Evolutionary conservation across 2,888 invertebrate genomes (phyloP).

Genomic region (Anodontia alba): DNA sequence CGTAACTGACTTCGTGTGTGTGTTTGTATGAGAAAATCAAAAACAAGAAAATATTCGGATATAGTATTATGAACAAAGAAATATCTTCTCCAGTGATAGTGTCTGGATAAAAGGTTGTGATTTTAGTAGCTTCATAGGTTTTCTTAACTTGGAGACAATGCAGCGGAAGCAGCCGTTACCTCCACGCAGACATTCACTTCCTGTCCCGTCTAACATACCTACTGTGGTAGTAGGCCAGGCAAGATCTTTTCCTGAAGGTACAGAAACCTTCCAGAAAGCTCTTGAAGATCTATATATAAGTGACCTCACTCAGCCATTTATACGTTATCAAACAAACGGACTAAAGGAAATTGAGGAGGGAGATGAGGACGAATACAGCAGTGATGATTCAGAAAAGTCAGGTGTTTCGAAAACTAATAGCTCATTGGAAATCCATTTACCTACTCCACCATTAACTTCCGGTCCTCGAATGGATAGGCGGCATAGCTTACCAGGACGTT

Average conservation of each 20-base stretch:
- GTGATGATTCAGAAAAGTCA: conserved; percentile 29
- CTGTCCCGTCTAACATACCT: conserved; percentile 27
- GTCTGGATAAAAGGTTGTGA: too few relatives aligned
- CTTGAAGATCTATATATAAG: conserved; percentile 47
- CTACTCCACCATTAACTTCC: neutral
- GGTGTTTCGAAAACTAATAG: neutral
- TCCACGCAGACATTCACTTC: conserved; percentile 51
- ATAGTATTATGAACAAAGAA: too few relatives aligned
- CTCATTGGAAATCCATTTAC: neutral
- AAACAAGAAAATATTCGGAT: too few relatives aligned
- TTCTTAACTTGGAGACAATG: neutral
- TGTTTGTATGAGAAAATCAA: too few relatives aligned
- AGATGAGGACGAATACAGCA: conserved; percentile 31
- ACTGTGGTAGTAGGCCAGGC: conserved; percentile 34
- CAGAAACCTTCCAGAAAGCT: conserved; percentile 53
- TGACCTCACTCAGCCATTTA: conserved; percentile 17
- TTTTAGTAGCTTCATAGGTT: neutral
- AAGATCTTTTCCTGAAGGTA: conserved; percentile 50
- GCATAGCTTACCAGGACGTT: neutral
- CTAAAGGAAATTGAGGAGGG: conserved; percentile 51
- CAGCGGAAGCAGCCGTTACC: conserved; percentile 28
- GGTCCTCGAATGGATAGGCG: neutral
- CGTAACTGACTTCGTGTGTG: too few relatives aligned
- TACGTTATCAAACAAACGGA: conserved; percentile 29
- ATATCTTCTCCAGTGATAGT: too few relatives aligned